Percentiles rank a stretch among this genome's conserved stretches.
phyloP scores from a whole-genome alignment of 2,888 invertebrate genomes.

The Atherix ibis region DNA sequence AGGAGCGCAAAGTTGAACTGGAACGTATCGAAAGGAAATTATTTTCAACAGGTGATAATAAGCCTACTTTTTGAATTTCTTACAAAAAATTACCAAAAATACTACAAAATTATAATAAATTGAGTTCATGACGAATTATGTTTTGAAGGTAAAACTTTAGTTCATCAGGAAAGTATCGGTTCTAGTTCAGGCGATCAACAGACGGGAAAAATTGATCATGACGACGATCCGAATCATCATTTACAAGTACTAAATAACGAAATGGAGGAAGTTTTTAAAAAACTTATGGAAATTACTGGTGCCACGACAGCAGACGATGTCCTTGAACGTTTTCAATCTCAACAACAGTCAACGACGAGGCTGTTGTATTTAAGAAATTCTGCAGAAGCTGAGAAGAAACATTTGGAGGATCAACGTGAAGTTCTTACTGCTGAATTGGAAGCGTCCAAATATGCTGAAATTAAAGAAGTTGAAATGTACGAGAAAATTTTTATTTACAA shows the following conservation, averaged over 20 bases:
- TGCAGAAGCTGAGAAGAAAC: constrained; percentile 58
- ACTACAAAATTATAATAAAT: too few relatives aligned
- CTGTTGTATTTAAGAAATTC: constrained; percentile 52
- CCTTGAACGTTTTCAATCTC: constrained; percentile 52
- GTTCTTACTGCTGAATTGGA: constrained; percentile 51
- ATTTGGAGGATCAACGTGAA: constrained; percentile 50
- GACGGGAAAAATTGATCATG: constrained; percentile 27
- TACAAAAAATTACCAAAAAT: background rate
- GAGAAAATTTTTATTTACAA: constrained; percentile 20
- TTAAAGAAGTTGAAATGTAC: constrained; percentile 66
- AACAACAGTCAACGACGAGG: constrained; percentile 55
- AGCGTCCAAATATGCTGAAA: constrained; percentile 61
- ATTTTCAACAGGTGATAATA: constrained; percentile 46
- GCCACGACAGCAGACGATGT: constrained; percentile 61
- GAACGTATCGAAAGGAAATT: constrained; percentile 63
- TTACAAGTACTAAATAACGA: constrained; percentile 22
- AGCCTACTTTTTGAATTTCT: background rate
- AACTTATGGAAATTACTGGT: constrained; percentile 60
- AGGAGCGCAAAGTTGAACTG: constrained; percentile 52
- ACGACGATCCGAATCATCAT: constrained; percentile 25
- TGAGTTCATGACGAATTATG: too few relatives aligned
- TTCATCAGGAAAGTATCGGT: constrained; percentile 42
- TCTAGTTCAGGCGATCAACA: constrained; percentile 34
- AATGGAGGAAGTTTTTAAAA: constrained; percentile 53
- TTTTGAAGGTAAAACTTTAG: constrained; percentile 26